Evolutionary conservation across 2,113 vertebrate species (phyloP).

Genomic region (Rhabdornis inornatus): DNA sequence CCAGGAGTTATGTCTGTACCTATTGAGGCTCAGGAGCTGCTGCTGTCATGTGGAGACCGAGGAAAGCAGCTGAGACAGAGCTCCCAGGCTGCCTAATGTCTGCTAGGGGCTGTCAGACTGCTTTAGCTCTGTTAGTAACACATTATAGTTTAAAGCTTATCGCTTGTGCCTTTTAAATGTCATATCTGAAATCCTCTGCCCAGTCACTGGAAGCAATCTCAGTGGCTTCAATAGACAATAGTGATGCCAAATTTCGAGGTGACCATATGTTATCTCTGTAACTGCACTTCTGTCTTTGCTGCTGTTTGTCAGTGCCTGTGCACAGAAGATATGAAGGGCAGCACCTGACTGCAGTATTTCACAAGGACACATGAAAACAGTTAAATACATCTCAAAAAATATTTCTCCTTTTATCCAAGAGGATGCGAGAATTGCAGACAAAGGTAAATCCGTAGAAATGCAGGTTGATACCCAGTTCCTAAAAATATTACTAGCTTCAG

Average conservation of each 20-base stretch:
- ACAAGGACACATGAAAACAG: not conserved
- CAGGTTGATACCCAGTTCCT: not conserved
- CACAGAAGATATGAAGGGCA: not conserved
- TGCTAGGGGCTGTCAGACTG: constrained; percentile 11
- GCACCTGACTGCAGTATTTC: not conserved
- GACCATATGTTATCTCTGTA: not conserved
- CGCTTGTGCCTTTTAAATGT: constrained; percentile 6
- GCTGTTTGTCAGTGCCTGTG: not conserved
- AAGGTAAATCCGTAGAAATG: not conserved
- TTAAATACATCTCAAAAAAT: not conserved
- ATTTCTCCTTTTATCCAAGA: not conserved
- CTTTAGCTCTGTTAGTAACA: constrained; percentile 2
- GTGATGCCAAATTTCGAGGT: not conserved
- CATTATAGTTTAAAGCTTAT: constrained; percentile 16
- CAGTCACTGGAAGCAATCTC: not conserved
- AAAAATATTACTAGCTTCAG: not conserved
- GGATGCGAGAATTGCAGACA: not conserved
- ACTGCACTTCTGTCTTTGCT: not conserved
- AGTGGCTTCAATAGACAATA: not conserved
- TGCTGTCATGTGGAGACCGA: not conserved
- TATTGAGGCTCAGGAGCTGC: not conserved
- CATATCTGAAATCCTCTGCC: constrained; percentile 4
- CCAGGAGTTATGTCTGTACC: not conserved
- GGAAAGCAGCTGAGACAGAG: not conserved
- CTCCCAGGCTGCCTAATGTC: not conserved